Base-by-base conservation (phyloP, 2,888 invertebrate genomes). In the Pterostichus madidus region DNA sequence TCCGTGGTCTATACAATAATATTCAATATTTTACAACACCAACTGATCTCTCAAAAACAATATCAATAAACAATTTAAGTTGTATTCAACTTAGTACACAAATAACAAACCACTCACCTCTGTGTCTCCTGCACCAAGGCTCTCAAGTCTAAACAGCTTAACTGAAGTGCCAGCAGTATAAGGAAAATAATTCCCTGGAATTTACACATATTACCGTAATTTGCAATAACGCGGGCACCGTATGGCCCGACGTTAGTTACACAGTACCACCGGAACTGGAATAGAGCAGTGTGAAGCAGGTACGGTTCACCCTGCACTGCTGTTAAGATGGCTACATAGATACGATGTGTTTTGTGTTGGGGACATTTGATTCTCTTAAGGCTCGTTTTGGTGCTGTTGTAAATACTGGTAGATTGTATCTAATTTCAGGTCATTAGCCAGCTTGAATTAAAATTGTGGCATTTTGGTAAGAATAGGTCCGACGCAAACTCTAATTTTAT, bases 161-260 rank as follows among this genome's bases (percentile, higher is more conserved):
- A 24, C 15, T 13, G 44, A 31, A 49, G 24, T 10, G 10, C 46
- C 7, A n/a, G 10, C 73, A 49, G 17, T 35, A 6, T 13, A 49
- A 73, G 46, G 44, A 49, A 44, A 73, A 73, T 73, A 73, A 73
- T 73, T 46, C 73, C 46, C 13, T 11, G 24, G 73, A 73, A 73
- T 73, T 73, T 73, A 73, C 73, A 73, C 73, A 46, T 24, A 73
- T 73, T 73, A 73, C 73, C 49, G 73, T 73, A 73, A 73, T 73
- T 73, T 73, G 73, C 73, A 73, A 73, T 73, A 73, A 46, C 46
- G 73, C 10, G n/a, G 35, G 73, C 49, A 73, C 44, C 73, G 73
- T 73, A 73, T 64, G 64, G n/a, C 64, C 13, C 13, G 64, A 64
- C 64, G 13, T 35, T 64, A 64, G 64, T 35, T 64, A 64, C 64